These are phyloP conservation scores for Pseudomyrmex concolor DNA, from an alignment of 1,140 invertebrate genomes.

Conservation along the genomic window DNA sequence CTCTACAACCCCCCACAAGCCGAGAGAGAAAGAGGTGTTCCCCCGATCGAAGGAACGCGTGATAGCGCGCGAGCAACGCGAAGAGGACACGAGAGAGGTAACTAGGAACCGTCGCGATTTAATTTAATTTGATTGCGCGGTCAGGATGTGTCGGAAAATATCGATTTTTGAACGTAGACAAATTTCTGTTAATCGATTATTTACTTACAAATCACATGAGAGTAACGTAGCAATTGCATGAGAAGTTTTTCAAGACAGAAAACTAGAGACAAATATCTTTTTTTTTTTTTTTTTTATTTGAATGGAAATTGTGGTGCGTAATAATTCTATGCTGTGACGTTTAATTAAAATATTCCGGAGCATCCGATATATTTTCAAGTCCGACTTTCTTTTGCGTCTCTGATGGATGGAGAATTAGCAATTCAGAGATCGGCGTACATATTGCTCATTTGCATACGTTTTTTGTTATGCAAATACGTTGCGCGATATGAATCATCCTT, in stretches of 20 bases:
- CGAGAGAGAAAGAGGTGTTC: constrained; percentile 16
- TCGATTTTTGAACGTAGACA: background rate
- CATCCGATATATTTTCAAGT: background rate
- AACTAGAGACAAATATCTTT: too few species aligned
- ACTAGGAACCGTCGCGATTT: constrained; percentile 15
- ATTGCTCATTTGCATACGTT: constrained; percentile 24
- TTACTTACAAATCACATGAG: too few species aligned
- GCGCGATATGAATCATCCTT: constrained; percentile 26
- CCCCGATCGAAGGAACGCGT: constrained; percentile 41
- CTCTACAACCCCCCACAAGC: constrained; percentile 9
- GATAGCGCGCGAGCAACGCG: constrained; percentile 19
- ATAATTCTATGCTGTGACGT: background rate
- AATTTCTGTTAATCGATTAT: background rate
- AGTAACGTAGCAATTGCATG: too few species aligned
- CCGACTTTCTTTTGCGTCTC: constrained; percentile 3
- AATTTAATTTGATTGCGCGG: background rate
- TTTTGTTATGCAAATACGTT: constrained; percentile 38
- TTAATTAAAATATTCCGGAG: background rate
- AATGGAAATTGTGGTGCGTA: too few species aligned
- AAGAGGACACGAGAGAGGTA: constrained; percentile 38
- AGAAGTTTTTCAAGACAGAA: too few species aligned
- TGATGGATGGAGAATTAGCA: constrained; percentile 49
- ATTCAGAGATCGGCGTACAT: constrained; percentile 10
- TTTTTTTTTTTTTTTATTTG: too few species aligned
- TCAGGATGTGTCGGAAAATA: constrained; percentile 35